Evolutionary conservation across 1,140 invertebrate species (phyloP).

Genomic region (Bombus superbus): DNA sequence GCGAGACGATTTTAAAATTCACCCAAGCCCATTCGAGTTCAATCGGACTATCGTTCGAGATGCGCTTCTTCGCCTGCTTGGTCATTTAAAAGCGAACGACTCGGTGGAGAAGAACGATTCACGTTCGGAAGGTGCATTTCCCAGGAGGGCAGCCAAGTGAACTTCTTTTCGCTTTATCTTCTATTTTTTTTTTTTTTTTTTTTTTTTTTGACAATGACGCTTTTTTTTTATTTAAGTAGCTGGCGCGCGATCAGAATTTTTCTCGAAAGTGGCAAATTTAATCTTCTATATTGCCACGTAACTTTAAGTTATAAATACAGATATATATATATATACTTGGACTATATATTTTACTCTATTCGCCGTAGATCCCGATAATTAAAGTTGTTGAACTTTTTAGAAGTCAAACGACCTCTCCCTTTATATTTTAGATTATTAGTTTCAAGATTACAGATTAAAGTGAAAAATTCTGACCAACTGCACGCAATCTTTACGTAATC

Average conservation of each 20-base stretch:
- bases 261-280: neutral
- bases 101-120: neutral
- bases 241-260: neutral
- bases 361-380: no score
- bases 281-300: neutral
- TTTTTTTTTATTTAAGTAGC: neutral
- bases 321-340: no score
- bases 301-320: neutral
- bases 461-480: neutral
- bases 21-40: neutral
- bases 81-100: neutral
- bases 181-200: no score
- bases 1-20: slow-evolving; percentile 14
- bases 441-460: neutral
- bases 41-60: neutral
- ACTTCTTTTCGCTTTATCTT: neutral
- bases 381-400: no score
- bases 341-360: neutral
- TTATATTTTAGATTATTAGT: no score
- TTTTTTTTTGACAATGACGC: neutral
- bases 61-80: neutral
- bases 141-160: neutral
- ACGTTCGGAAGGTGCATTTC: slow-evolving; percentile 6
- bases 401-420: no score
- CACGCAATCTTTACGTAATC: neutral